Evolutionary conservation across 2,113 vertebrate genomes (phyloP), one percentile per base, ranked within the genome.

Genomic region (Nothoprocta perdicaria): DNA sequence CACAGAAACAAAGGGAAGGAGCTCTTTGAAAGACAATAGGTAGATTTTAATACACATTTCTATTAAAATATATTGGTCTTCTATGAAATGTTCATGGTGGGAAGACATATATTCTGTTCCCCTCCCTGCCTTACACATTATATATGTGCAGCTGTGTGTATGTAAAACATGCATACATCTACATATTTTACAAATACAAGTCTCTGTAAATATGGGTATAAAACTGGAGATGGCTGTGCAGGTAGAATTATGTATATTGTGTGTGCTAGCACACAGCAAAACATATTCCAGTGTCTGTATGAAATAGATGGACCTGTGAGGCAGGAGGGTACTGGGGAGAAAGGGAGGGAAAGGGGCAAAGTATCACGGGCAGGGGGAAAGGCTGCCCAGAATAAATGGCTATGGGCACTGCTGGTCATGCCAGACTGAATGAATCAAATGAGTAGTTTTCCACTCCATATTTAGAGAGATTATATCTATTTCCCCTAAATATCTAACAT

Each of bases 401-500:
- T 1, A 8, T 18, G 46, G 46, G 41, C 57, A 40, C 58, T 81
- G 46, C 69, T 77, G 69, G 22, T 61, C 35, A 41, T 53, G 41
- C 48, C 53, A 81, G 68, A 21, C 21, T 41, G 66, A 80, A 26
- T 29, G 40, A 84, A 48, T 85, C 35, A 73, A 46, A 58, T 4
- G 35, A 78, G 21, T 41, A 41, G n/a, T 63, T 85, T 87, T 89
- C 38, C 4, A 0, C 74, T 72, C 76, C 38, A 9, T 14, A 12
- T 5, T 63, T 67, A 35, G 38, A 67, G 43, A 67, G 21, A 46
- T 89, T 35, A 23, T 63, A 15, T 18, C 65, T 89, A 1, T 92
- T 91, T 89, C 31, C 77, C 93, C 89, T 86, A 63, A 85, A 86
- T 71, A 72, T 67, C 73, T 84, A 78, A 31, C 31, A 38, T 15